phyloP scores from a whole-genome alignment of 2,797 vertebrate genomes.

The Chiloscyllium punctatum region DNA sequence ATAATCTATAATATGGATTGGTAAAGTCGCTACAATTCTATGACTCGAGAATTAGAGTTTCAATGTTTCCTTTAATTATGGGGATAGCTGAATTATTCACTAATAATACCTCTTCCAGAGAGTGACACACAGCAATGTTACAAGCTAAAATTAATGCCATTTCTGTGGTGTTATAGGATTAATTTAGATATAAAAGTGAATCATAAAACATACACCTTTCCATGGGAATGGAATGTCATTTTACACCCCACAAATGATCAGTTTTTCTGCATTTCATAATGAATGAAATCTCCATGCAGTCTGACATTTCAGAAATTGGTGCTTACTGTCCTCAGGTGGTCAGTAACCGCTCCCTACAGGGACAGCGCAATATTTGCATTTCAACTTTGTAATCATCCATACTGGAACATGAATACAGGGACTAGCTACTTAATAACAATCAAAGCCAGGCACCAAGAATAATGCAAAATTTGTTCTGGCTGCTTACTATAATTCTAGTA shows the following conservation, averaged over 20 bases:
- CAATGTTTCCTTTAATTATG: slow-evolving; percentile 1
- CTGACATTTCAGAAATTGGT: neutral
- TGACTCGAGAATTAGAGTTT: neutral
- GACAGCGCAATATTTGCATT: neutral
- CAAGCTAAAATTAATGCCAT: slow-evolving; percentile 33
- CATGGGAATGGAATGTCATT: slow-evolving; percentile 5
- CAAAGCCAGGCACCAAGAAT: neutral
- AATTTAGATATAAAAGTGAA: slow-evolving; percentile 21
- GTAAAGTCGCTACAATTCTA: neutral
- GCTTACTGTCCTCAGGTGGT: neutral
- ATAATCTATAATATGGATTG: neutral
- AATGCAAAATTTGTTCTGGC: neutral
- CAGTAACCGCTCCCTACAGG: neutral
- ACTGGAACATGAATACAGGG: neutral
- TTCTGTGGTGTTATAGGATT: neutral
- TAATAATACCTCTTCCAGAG: slow-evolving; percentile 28
- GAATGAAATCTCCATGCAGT: neutral
- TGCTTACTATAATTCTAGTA: neutral
- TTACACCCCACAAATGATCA: slow-evolving; percentile 10
- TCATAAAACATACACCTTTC: slow-evolving; percentile 9
- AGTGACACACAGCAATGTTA: neutral
- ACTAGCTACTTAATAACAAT: neutral
- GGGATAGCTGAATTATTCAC: neutral
- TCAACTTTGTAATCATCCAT: neutral
- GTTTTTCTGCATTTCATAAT: slow-evolving; percentile 5